These are phyloP conservation scores for Cybosia mesomella DNA, from an alignment of 2,888 invertebrate species.

Conservation along the genomic window DNA sequence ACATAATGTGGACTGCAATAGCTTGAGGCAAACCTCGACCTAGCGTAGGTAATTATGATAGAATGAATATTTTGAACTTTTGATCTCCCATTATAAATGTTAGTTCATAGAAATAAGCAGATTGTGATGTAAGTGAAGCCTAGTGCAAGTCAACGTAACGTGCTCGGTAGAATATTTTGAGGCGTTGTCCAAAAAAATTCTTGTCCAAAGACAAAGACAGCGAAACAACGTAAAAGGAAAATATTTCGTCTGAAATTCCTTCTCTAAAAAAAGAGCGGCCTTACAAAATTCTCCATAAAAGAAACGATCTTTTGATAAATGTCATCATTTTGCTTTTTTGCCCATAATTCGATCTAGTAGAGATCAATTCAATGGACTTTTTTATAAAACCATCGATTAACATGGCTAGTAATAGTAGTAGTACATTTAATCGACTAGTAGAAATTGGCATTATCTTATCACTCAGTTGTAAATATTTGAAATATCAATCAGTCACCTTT, in stretches of 20 bases:
- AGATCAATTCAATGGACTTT: no score
- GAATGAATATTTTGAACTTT: not conserved
- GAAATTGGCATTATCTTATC: not conserved
- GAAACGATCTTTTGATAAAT: no score
- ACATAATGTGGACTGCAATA: not conserved
- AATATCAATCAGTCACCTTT: not conserved
- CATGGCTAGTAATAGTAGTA: no score
- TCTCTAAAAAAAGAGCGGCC: no score
- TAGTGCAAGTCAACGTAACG: not conserved
- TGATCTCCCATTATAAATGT: slow-evolving; percentile 2
- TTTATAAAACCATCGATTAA: no score
- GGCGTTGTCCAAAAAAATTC: not conserved
- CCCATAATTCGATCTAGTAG: no score
- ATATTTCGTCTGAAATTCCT: no score
- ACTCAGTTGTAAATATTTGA: not conserved
- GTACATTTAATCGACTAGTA: no score
- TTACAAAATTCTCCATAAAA: no score
- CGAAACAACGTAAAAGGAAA: not conserved
- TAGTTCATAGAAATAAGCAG: not conserved
- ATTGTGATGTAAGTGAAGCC: not conserved
- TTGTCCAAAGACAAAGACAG: not conserved
- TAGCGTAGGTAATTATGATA: not conserved
- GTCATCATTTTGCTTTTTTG: no score
- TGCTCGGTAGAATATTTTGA: not conserved
- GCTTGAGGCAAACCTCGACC: not conserved